These are phyloP conservation scores for Steinernema hermaphroditum DNA, from an alignment of 2,888 invertebrate genomes.

Conservation along the genomic window DNA sequence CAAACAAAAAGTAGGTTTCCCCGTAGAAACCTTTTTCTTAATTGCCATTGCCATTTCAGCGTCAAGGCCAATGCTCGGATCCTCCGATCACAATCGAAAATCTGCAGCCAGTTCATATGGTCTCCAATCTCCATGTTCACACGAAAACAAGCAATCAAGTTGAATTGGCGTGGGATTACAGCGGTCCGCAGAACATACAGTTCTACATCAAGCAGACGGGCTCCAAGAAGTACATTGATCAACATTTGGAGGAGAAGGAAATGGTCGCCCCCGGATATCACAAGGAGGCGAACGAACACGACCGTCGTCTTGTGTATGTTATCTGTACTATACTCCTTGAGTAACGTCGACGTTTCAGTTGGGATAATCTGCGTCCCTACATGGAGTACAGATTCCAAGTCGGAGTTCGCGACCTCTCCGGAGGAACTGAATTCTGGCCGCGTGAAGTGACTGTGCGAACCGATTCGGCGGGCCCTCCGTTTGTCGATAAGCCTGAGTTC, in stretches of 20 bases:
- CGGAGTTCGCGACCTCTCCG: constrained; percentile 53
- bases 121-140: constrained; percentile 55
- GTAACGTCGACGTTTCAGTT: constrained; percentile 32
- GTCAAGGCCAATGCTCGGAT: constrained; percentile 64
- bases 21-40: too few relatives aligned
- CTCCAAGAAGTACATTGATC: constrained; percentile 60
- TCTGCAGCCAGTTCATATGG: constrained; percentile 58
- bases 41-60: constrained; percentile 58
- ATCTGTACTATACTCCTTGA: not conserved
- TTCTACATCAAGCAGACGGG: constrained; percentile 65
- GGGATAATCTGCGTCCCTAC: constrained; percentile 59
- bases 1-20: constrained; percentile 60
- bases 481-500: constrained; percentile 57
- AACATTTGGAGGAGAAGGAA: constrained; percentile 53
- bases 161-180: constrained; percentile 60
- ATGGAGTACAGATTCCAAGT: constrained; percentile 63
- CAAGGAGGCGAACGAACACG: constrained; percentile 46
- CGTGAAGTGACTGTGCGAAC: constrained; percentile 55
- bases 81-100: constrained; percentile 58
- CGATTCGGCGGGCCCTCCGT: constrained; percentile 59
- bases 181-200: constrained; percentile 48
- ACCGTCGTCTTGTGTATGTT: constrained; percentile 44
- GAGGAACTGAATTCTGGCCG: constrained; percentile 59
- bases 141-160: constrained; percentile 64
- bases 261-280: constrained; percentile 60